These are phyloP conservation scores for Leptocoma aspasia DNA, from an alignment of 2,113 vertebrate genomes.

Conservation along the genomic window DNA sequence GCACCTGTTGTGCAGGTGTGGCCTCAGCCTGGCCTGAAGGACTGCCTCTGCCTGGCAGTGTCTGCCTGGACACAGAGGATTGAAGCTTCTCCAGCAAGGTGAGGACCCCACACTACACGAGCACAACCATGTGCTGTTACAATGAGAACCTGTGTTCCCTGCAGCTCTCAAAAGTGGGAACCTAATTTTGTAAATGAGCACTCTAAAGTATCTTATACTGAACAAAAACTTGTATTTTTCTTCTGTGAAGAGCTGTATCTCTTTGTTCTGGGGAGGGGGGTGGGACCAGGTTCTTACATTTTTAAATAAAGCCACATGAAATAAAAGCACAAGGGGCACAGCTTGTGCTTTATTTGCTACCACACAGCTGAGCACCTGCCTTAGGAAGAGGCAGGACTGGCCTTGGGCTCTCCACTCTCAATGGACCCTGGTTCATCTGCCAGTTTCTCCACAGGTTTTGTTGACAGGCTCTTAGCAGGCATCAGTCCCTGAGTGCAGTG, in stretches of 20 bases:
- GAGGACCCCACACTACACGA: neutral
- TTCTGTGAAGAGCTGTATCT: slow-evolving; percentile 64
- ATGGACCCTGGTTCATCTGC: fast-evolving
- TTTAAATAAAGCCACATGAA: slow-evolving; percentile 8
- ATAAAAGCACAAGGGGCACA: neutral
- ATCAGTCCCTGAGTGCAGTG: fast-evolving
- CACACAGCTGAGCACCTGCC: neutral
- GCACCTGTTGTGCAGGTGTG: neutral
- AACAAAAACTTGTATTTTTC: slow-evolving; percentile 19
- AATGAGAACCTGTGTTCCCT: neutral
- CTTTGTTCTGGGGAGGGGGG: neutral
- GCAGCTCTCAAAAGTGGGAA: neutral
- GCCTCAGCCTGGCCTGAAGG: neutral
- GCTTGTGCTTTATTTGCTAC: neutral
- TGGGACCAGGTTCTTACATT: neutral
- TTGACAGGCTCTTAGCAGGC: neutral
- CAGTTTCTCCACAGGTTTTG: neutral
- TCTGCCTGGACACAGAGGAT: neutral
- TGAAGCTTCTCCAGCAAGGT: neutral
- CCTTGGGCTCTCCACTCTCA: neutral
- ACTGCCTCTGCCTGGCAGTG: neutral
- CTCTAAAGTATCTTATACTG: neutral
- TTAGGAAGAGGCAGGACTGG: neutral
- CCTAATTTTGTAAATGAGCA: neutral
- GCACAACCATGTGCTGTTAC: fast-evolving